A percentile compares a stretch with the other conserved stretches of the same genome.
These are phyloP conservation scores for Scopus umbretta DNA, from an alignment of 2,113 vertebrate species.

Conservation along the genomic window DNA sequence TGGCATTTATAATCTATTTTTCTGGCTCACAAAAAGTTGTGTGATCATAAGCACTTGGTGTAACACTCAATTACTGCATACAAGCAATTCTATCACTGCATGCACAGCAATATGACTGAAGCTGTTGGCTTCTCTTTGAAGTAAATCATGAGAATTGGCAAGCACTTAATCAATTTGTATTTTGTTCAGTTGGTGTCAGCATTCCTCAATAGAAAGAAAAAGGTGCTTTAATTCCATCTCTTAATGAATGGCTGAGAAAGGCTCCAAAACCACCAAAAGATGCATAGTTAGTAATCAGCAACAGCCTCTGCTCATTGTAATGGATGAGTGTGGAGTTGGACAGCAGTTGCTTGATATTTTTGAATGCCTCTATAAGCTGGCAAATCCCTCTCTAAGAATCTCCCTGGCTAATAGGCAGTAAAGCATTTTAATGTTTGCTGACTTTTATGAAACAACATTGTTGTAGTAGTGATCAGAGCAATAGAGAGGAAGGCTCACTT, in stretches of 20 bases:
- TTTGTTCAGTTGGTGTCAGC: slow-evolving; percentile 5
- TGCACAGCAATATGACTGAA: neutral
- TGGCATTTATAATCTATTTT: neutral
- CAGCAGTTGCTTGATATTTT: neutral
- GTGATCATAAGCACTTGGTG: neutral
- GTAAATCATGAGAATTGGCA: neutral
- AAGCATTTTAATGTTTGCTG: neutral
- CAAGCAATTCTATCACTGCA: neutral
- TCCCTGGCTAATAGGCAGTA: neutral
- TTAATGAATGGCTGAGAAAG: neutral
- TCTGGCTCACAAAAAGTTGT: neutral
- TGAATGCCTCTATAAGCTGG: neutral
- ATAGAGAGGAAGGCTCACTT: neutral
- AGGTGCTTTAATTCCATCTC: neutral
- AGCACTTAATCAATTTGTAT: neutral
- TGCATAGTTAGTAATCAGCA: neutral
- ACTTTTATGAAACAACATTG: neutral
- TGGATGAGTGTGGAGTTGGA: neutral
- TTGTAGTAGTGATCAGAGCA: neutral
- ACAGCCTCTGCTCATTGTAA: neutral
- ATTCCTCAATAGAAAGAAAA: neutral
- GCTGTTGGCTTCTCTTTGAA: neutral
- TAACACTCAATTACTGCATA: neutral
- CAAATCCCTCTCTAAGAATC: neutral
- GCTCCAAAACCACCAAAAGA: neutral